A percentile compares a stretch with the other conserved stretches of the same genome.
These are phyloP conservation scores for Planiliza haematocheilus DNA, from an alignment of 2,113 vertebrate genomes.

Conservation along the genomic window DNA sequence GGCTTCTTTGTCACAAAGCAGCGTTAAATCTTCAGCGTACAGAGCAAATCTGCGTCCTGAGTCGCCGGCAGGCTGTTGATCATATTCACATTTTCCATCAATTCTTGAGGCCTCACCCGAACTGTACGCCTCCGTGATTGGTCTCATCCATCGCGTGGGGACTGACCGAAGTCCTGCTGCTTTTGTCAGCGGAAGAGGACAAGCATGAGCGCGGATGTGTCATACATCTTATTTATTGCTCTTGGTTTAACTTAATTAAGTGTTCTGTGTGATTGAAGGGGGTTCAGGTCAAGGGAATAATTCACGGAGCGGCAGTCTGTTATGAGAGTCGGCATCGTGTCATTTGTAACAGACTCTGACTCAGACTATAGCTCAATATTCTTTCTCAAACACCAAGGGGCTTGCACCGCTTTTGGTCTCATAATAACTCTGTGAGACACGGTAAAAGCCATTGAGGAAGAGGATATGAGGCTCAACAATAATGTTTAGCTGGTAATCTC, in stretches of 20 bases:
- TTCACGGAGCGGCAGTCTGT: conserved; percentile 68
- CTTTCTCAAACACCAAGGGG: conserved; percentile 40
- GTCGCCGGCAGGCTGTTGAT: conserved; percentile 57
- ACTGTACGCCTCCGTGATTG: conserved; percentile 66
- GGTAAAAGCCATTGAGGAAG: conserved; percentile 39
- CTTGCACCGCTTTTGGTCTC: neutral
- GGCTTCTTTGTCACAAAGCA: conserved; percentile 57
- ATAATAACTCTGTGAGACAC: conserved; percentile 42
- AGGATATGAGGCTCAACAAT: conserved; percentile 7
- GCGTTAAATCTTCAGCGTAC: conserved; percentile 64
- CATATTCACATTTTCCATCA: conserved; percentile 69
- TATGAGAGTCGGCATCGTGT: conserved; percentile 68
- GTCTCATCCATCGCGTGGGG: conserved; percentile 60
- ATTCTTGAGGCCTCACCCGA: conserved; percentile 54
- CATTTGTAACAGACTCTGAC: conserved; percentile 71
- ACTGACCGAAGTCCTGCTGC: conserved; percentile 60
- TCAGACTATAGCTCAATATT: conserved; percentile 49
- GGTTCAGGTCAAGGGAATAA: conserved; percentile 70
- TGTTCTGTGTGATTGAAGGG: conserved; percentile 71
- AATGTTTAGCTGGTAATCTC: conserved; percentile 9
- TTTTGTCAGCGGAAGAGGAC: conserved; percentile 68
- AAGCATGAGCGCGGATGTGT: conserved; percentile 63
- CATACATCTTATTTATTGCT: conserved; percentile 75
- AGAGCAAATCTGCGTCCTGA: conserved; percentile 45
- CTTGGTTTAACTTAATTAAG: conserved; percentile 81